Percentiles rank a stretch among this genome's conserved stretches.
phyloP scores from a whole-genome alignment of 2,797 vertebrate genomes.

The Urocyon cinereoargenteus region DNA sequence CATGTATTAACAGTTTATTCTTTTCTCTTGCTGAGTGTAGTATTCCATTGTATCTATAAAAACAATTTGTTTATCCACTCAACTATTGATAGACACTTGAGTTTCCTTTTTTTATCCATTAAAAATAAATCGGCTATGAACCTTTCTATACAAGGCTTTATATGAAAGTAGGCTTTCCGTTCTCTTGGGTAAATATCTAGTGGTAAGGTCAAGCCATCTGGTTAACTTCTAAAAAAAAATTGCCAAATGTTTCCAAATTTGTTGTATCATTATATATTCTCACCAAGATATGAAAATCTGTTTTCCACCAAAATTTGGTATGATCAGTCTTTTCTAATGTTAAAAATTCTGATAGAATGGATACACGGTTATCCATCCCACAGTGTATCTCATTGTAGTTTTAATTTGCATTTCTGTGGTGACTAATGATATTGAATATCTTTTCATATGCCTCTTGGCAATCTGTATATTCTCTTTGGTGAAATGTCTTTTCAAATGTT shows the following conservation, averaged over 20 bases:
- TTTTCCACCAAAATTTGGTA: not conserved
- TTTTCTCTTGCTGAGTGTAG: not conserved
- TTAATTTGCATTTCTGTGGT: constrained; percentile 35
- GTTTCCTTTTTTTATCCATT: not conserved
- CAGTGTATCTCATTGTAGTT: not conserved
- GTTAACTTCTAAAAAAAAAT: constrained; percentile 58
- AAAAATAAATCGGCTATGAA: not conserved
- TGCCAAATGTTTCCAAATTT: not conserved
- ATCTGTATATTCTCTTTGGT: not conserved
- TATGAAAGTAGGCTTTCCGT: constrained; percentile 13
- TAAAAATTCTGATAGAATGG: constrained; percentile 16
- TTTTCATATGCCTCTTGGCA: constrained; percentile 3
- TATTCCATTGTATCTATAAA: not conserved
- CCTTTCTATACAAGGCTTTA: not conserved
- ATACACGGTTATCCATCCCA: not conserved
- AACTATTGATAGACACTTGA: not conserved
- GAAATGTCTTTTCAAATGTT: constrained; percentile 40
- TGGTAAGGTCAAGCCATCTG: not conserved
- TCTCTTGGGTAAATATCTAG: constrained; percentile 2
- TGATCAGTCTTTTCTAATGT: not conserved
- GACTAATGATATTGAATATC: not conserved
- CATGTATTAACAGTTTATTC: not conserved
- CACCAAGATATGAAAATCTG: not conserved
- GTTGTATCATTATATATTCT: constrained; percentile 3
- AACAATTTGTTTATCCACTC: not conserved